Conservation (phyloP, 2,113 vertebrate species). For the Leptodactylus fuscus region DNA sequence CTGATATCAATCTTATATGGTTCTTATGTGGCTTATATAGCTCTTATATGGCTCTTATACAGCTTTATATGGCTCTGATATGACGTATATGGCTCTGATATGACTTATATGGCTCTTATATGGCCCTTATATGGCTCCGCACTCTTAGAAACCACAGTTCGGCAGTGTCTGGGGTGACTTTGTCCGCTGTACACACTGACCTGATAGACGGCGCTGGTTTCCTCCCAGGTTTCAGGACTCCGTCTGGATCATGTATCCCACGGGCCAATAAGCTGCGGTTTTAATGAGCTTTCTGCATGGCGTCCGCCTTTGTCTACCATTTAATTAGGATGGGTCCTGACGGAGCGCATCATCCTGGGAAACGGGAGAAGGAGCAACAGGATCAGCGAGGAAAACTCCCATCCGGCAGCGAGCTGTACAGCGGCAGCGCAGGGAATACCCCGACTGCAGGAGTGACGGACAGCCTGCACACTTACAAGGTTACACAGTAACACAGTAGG, state of each 20-base stretch:
- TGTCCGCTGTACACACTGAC: slow-evolving; percentile 32
- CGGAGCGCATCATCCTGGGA: neutral
- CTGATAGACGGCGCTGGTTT: slow-evolving; percentile 36
- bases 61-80: no score
- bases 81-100: neutral
- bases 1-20: no score
- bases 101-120: neutral
- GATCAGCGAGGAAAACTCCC: neutral
- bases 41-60: neutral
- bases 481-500: slow-evolving; percentile 29
- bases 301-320: slow-evolving; percentile 27
- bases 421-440: slow-evolving; percentile 1
- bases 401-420: neutral
- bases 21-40: neutral
- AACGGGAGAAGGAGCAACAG: neutral
- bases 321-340: slow-evolving; percentile 46
- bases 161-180: no score
- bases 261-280: neutral
- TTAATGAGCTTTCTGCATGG: slow-evolving; percentile 48
- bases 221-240: slow-evolving; percentile 49
- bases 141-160: no score
- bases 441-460: neutral
- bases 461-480: neutral
- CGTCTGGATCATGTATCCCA: slow-evolving; percentile 28
- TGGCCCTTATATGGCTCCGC: neutral